Conservation (phyloP, 2,888 invertebrate species). For the Agrotis ipsilon region DNA sequence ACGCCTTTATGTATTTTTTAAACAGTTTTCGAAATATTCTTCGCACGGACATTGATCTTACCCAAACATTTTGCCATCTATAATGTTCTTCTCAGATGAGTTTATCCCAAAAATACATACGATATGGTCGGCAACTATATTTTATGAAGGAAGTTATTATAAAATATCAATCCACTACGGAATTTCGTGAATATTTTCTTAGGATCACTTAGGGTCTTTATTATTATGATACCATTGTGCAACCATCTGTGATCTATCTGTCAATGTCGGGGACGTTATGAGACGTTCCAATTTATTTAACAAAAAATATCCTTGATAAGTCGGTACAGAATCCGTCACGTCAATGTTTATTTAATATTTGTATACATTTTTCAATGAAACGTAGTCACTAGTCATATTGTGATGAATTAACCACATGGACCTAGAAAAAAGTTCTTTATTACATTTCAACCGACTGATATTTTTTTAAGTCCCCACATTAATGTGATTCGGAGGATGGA, state of each 20-base stretch:
- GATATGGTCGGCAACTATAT: conserved; percentile 13
- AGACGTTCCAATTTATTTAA: conserved; percentile 53
- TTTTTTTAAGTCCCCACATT: no score
- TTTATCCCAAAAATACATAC: conserved; percentile 50
- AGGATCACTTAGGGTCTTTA: conserved; percentile 77
- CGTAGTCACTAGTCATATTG: no score
- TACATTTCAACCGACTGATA: no score
- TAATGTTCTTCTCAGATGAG: conserved; percentile 16
- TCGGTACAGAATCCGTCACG: conserved; percentile 20
- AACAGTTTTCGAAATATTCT: not conserved
- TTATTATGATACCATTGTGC: conserved; percentile 82
- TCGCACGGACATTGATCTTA: not conserved
- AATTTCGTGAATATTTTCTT: conserved; percentile 77
- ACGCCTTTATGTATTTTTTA: not conserved
- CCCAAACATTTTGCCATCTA: not conserved
- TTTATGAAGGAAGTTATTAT: conserved; percentile 24
- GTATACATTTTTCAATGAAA: not conserved
- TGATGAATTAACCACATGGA: not conserved
- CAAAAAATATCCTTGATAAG: conserved; percentile 56
- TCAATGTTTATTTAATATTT: conserved; percentile 40
- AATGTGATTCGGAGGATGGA: no score
- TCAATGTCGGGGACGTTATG: conserved; percentile 74
- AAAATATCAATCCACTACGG: conserved; percentile 43
- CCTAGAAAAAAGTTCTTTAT: no score
- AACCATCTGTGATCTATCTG: conserved; percentile 84